Conservation (phyloP, 2,888 invertebrate genomes). For the Chironomus riparius region DNA sequence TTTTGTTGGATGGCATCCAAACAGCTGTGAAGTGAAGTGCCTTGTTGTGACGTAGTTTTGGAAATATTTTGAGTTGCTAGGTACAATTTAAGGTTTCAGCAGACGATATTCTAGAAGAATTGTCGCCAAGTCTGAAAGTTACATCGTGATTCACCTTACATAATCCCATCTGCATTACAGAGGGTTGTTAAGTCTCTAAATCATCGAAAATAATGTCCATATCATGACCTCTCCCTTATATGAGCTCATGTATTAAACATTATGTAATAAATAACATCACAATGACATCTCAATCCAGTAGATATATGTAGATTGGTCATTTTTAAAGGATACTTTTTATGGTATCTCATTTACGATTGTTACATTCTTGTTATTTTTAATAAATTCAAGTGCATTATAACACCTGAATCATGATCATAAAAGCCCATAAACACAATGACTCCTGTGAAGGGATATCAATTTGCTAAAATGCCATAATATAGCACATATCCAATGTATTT, state of each 20-base stretch:
- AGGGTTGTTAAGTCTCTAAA: too few relatives aligned
- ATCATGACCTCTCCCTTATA: not conserved
- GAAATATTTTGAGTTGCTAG: too few relatives aligned
- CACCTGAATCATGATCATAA: slow-evolving; percentile 11
- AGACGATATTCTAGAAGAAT: too few relatives aligned
- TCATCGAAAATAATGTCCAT: too few relatives aligned
- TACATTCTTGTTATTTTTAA: slow-evolving; percentile 21
- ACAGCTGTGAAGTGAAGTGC: too few relatives aligned
- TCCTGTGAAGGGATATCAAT: slow-evolving; percentile 2
- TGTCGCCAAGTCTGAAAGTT: too few relatives aligned
- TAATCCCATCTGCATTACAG: too few relatives aligned
- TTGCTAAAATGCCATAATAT: slow-evolving; percentile 10
- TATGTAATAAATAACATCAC: slow-evolving; percentile 17
- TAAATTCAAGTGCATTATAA: slow-evolving; percentile 13
- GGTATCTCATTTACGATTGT: not conserved
- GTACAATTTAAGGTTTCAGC: too few relatives aligned
- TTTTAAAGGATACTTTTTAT: not conserved
- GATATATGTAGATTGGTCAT: not conserved
- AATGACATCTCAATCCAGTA: not conserved
- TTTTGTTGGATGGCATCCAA: too few relatives aligned
- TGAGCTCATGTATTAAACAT: slow-evolving; percentile 20
- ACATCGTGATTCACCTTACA: too few relatives aligned
- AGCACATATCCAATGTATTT: not conserved
- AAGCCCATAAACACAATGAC: too few relatives aligned
- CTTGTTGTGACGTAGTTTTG: too few relatives aligned